Evolutionary conservation across 1,140 invertebrate species (phyloP), one percentile per base, ranked within the genome.

Genomic region (Hylaeus volcanicus): DNA sequence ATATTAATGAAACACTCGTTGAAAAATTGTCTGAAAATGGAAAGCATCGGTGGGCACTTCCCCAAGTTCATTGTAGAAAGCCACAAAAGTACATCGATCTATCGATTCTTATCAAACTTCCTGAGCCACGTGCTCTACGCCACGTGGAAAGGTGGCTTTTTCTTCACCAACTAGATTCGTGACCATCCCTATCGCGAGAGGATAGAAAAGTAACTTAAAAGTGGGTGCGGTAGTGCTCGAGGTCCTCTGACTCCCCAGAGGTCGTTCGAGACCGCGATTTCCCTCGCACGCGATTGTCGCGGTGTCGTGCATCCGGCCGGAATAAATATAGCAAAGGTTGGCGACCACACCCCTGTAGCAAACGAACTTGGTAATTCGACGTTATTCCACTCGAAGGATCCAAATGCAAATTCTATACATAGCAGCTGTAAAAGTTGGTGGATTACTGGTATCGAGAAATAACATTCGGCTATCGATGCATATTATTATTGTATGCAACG

Each of bases 301-400:
- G 39, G 8, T 43, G 41, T 63, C 70, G 26, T 11, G 14, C 48
- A 64, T 15, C 41, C 48, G 43, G 14, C 14, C 12, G 72, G 60
- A 74, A 78, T 72, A 75, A 78, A 86, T 66, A 51, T 58, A 9
- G 45, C 37, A 53, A 39, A 8, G 66, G 45, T 37, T 37, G 51
- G 56, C 41, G 48, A 70, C 51, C 65, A 5, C 53, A 41, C 26
- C 3, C 8, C 8, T 39, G 68, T 66, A 84, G 81, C 79, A 84
- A 85, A 84, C 43, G 74, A 84, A 81, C 78, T 70, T 69, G 48
- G 58, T 39, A 65, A 82, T 63, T 68, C 37, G 66, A 2, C n/a
- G 37, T 85, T 82, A 86, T 85, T 78, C 60, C 79, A 14, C 53
- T 72, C 66, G 53, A 55, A 69, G 72, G 69, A 64, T 61, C 74